These are phyloP conservation scores for Eulemur albifrons DNA, from an alignment of 2,797 vertebrate genomes.

Conservation along the genomic window DNA sequence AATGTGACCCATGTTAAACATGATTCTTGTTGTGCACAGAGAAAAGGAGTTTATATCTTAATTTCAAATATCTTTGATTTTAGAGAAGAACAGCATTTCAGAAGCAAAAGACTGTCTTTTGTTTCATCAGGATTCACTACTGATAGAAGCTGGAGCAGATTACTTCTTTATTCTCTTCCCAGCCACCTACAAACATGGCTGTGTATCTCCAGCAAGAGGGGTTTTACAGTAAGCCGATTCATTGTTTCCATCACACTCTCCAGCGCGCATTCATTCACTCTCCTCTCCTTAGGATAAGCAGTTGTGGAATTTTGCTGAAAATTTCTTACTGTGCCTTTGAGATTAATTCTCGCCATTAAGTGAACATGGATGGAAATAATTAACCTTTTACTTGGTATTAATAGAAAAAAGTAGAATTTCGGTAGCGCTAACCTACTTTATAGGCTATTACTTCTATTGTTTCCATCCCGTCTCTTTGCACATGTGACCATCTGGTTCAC, in stretches of 20 bases:
- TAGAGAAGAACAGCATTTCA: not conserved
- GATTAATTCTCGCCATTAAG: constrained; percentile 62
- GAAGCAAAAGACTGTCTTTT: not conserved
- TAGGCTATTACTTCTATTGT: constrained; percentile 38
- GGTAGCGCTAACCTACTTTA: constrained; percentile 56
- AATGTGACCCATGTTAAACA: not conserved
- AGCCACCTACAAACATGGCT: not conserved
- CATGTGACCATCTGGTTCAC: constrained; percentile 57
- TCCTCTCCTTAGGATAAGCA: not conserved
- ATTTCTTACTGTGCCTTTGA: constrained; percentile 40
- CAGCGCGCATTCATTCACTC: not conserved
- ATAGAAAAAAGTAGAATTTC: constrained; percentile 56
- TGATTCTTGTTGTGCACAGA: constrained; percentile 45
- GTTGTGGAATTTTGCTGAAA: constrained; percentile 49
- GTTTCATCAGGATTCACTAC: not conserved
- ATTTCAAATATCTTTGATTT: constrained; percentile 20
- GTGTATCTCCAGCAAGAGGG: not conserved
- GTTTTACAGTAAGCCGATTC: not conserved
- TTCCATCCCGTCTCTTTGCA: constrained; percentile 52
- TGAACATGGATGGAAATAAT: constrained; percentile 62
- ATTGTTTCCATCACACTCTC: not conserved
- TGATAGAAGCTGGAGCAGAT: not conserved
- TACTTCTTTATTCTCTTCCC: not conserved
- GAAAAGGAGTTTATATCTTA: not conserved
- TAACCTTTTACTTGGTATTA: constrained; percentile 68